Evolutionary conservation across 2,113 vertebrate genomes (phyloP), one percentile per base, ranked within the genome.

Genomic region (Pollimyrus isidori): DNA sequence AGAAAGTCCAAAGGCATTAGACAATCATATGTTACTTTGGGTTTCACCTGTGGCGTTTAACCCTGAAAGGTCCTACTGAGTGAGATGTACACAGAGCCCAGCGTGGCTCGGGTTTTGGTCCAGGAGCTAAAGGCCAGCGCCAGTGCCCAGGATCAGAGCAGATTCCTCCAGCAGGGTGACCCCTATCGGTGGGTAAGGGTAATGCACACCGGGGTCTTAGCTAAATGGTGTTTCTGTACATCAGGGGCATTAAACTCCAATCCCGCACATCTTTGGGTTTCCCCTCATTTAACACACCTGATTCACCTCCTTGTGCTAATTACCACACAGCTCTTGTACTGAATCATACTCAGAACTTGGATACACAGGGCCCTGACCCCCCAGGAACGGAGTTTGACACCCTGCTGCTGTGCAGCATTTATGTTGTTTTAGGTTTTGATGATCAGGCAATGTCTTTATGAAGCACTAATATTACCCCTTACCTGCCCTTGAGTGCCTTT

Each of bases 111-210:
- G 91, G 97, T 98, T 0, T 94, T 99, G 82, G 97, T 99, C 91
- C 98, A 99, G 93, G 98, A 99, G 92, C 90, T 99, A 89, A 98
- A 98, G 93, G 97, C 97, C 69, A 99, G 96, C 89, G 97, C 97
- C 7, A 96, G 94, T 89, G 94, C 95, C n/a, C 98, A 97, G 94
- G 98, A 99, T 53, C 98, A 99, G 92, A 98, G 98, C 42, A 94
- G 95, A 30, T 99, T 99, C 93, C 93, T 99, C 91, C 98, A 97
- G 93, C 97, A 96, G 85, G 98, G 97, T 87, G 98, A 99, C 91
- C 97, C 98, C 0, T 99, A 99, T 92, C 97, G 97, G 98, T 99
- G 92, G 96, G 95, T 95, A 10, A 56, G 0, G 15, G 86, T 48
- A n/a, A 13, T 84, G 82, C 7, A 7, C 23, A 48, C 21, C 2